phyloP scores from a whole-genome alignment of 2,797 vertebrate species.

The Propithecus deckenii region DNA sequence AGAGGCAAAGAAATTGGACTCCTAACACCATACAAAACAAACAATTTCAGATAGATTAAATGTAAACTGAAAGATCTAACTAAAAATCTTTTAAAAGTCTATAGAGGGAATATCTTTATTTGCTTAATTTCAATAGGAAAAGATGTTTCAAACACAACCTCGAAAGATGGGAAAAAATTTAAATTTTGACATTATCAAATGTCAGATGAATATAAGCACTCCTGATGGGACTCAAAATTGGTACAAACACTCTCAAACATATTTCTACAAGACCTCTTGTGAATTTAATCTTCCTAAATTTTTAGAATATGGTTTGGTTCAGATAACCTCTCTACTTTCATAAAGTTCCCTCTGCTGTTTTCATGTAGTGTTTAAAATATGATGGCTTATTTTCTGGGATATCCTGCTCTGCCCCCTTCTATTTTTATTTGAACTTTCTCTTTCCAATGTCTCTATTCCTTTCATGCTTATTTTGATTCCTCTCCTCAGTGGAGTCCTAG shows the following conservation, averaged over 20 bases:
- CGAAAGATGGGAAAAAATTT: not conserved
- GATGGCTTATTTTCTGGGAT: not conserved
- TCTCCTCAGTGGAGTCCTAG: not conserved
- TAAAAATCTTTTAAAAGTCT: conserved; percentile 30
- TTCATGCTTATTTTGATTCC: not conserved
- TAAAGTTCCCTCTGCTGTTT: not conserved
- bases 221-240: not conserved
- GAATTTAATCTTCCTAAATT: conserved; percentile 39
- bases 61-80: conserved; percentile 6
- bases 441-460: not conserved
- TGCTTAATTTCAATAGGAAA: conserved; percentile 21
- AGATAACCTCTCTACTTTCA: conserved; percentile 17
- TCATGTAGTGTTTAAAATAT: not conserved
- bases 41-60: conserved; percentile 16
- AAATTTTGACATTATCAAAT: conserved; percentile 18
- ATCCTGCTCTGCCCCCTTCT: not conserved
- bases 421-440: not conserved
- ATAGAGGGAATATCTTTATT: not conserved
- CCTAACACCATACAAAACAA: not conserved
- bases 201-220: not conserved
- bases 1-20: not conserved
- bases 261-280: not conserved
- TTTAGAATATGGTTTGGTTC: not conserved
- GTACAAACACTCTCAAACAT: not conserved
- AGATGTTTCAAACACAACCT: not conserved